Conservation (phyloP, 2,113 vertebrate genomes). For the Oreochromis spilurus region DNA sequence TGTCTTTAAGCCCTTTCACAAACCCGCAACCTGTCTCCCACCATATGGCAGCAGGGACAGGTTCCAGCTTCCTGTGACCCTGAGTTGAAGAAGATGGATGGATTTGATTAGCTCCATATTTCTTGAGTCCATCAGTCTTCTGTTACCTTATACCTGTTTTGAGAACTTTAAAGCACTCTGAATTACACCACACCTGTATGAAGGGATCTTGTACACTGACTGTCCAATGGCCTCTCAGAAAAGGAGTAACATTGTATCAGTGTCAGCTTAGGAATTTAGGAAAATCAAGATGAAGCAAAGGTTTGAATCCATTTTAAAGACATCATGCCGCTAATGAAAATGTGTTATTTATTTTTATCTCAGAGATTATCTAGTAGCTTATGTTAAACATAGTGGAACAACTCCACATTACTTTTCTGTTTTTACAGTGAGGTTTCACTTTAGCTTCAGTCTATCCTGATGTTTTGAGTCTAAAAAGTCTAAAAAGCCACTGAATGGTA, state of each 20-base stretch:
- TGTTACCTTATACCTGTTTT: background rate
- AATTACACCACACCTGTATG: background rate
- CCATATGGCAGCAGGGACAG: background rate
- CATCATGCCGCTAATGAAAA: background rate
- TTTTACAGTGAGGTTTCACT: background rate
- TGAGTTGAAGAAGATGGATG: background rate
- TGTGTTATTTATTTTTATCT: background rate
- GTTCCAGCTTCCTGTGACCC: background rate
- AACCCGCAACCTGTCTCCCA: background rate
- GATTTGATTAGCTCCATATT: background rate
- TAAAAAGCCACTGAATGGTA: background rate
- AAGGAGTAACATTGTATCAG: background rate
- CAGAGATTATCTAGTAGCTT: background rate
- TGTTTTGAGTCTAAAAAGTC: background rate
- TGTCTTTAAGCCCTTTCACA: background rate
- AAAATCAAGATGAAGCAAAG: background rate
- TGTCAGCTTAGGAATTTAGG: background rate
- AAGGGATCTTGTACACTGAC: background rate
- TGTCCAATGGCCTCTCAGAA: background rate
- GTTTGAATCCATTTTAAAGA: background rate
- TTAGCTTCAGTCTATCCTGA: background rate
- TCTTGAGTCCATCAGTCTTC: background rate
- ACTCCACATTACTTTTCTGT: background rate
- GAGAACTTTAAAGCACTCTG: background rate
- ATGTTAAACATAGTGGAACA: background rate